Evolutionary conservation across 2,888 invertebrate species (phyloP), one percentile per base, ranked within the genome.

Genomic region (Dermolepida albohirtum): DNA sequence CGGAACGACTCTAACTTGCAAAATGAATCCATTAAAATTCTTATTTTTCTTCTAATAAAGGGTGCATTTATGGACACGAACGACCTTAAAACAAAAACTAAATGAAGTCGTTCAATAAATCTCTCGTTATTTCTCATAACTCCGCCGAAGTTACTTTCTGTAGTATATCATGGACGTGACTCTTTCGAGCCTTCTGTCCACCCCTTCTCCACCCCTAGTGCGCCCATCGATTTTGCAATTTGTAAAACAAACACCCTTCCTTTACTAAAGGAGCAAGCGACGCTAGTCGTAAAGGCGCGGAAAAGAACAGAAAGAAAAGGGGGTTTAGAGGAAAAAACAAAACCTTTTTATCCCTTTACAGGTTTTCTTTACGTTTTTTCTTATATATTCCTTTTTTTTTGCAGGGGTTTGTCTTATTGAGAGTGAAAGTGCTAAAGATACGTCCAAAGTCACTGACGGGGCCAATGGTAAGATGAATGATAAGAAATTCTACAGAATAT

Each of bases 321-420:
- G 29, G 22, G 22, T 22, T 22, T 22, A 52, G 29, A 34, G 5
- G 34, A 34, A 34, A 34, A 34, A 34, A 34, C 34, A 34, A 34
- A 34, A 34, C 34, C 34, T 34, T 34, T 34, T 34, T 34, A 34
- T 34, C 34, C 34, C 17, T 50, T 34, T 7, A 6, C 34, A 34
- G 8, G 34, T 34, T 34, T 6, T 34, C 34, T 34, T 34, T 10
- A 34, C 10, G 34, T 34, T 34, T 34, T 6, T 34, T 34, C 10
- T 34, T 34, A 2, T 34, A 34, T 57, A 6, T 59, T 47, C 10
- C 14, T 67, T 67, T 34, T n/a, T n/a, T 8, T 64, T 80, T 79
- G 1, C 78, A 90, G 90, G 90, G 90, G 89, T 90, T 4, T 91
- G 90, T 72, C 80, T 91, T 70, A 86, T 90, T 66, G 90, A 90